Conservation (phyloP, 2,113 vertebrate species). For the Myrmophylax atrothorax region DNA sequence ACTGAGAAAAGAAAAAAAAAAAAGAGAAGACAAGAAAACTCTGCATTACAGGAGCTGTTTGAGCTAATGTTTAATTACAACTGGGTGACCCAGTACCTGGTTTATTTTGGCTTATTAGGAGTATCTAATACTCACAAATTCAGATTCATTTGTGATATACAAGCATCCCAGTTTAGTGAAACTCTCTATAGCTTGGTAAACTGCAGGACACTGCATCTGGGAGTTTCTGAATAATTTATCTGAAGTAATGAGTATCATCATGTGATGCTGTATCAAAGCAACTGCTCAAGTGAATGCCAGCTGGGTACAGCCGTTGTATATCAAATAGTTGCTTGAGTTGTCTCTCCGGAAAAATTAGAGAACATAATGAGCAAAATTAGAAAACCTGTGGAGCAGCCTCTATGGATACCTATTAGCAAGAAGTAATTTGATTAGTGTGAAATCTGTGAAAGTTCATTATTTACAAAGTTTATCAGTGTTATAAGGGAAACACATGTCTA, state of each 20-base stretch:
- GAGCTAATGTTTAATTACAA: background rate
- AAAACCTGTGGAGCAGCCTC: conserved; percentile 31
- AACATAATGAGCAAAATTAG: conserved; percentile 64
- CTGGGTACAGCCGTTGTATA: conserved; percentile 30
- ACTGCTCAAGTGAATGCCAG: conserved; percentile 44
- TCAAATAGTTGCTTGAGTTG: conserved; percentile 49
- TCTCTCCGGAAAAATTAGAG: conserved; percentile 65
- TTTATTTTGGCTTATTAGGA: background rate
- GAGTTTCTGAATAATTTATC: conserved; percentile 66
- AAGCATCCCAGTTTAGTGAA: background rate
- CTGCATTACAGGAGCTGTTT: background rate
- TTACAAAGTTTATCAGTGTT: background rate
- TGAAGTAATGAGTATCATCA: conserved; percentile 58
- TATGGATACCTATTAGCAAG: conserved; percentile 9
- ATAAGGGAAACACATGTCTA: background rate
- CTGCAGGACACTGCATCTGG: conserved; percentile 47
- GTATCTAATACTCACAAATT: background rate
- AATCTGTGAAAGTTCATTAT: conserved; percentile 28
- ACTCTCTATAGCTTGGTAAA: conserved; percentile 3
- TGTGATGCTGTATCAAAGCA: conserved; percentile 59
- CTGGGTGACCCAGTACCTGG: background rate
- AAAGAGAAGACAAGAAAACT: background rate
- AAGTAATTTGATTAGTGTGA: conserved; percentile 31
- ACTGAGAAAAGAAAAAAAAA: background rate
- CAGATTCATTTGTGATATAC: background rate